Percentiles rank a stretch among this genome's conserved stretches.
phyloP scores from a whole-genome alignment of 2,797 vertebrate species.

The Acanthurus leucopareius region DNA sequence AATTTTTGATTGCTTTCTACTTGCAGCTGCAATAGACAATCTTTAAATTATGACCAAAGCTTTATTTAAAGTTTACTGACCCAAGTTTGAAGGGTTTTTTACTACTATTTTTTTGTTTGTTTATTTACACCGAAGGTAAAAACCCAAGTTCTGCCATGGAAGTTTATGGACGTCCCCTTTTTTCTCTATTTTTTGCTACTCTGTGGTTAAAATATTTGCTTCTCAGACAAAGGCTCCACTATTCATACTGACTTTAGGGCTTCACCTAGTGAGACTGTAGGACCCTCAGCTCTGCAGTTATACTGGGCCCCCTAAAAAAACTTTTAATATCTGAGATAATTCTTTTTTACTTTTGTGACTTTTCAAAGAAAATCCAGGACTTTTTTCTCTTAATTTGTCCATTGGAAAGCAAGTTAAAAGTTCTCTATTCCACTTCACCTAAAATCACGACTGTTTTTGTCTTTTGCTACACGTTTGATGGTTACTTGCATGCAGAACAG shows the following conservation, averaged over 20 bases:
- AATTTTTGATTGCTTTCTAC: conserved; percentile 33
- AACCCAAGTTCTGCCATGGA: conserved; percentile 30
- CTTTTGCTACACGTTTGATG: conserved; percentile 20
- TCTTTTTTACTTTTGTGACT: conserved; percentile 14
- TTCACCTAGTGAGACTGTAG: conserved; percentile 9
- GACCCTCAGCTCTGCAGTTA: conserved; percentile 15
- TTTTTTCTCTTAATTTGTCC: conserved; percentile 33
- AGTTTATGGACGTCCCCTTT: neutral
- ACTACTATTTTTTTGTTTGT: conserved; percentile 17
- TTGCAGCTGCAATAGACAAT: conserved; percentile 68
- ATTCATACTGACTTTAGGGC: neutral
- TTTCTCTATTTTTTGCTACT: neutral
- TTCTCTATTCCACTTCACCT: conserved; percentile 48
- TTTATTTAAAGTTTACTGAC: conserved; percentile 54
- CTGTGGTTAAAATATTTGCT: neutral
- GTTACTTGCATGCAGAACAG: conserved; percentile 24
- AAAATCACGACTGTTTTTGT: conserved; percentile 13
- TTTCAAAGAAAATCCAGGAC: conserved; percentile 35
- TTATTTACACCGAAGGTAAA: conserved; percentile 58
- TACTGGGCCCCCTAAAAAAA: conserved; percentile 23
- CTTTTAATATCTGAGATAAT: conserved; percentile 1
- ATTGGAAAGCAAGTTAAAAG: conserved; percentile 42
- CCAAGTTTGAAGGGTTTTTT: conserved; percentile 39
- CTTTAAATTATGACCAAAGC: conserved; percentile 65
- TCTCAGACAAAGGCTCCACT: neutral